These are phyloP conservation scores for Sus cebifrons DNA, from an alignment of 2,797 vertebrate species.

Conservation along the genomic window DNA sequence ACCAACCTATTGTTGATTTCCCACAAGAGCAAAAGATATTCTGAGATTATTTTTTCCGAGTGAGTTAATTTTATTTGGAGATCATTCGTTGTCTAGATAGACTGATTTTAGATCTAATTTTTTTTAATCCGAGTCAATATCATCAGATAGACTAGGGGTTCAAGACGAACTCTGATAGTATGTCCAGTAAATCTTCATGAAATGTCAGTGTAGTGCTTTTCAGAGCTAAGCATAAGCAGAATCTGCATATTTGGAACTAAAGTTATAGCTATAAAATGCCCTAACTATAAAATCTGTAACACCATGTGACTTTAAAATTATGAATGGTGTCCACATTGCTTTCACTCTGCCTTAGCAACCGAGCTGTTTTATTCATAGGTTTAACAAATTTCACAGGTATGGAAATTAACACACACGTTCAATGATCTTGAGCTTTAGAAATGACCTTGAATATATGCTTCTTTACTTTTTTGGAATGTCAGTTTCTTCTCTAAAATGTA, in stretches of 20 bases:
- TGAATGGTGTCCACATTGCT: neutral
- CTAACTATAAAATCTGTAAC: neutral
- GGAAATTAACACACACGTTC: neutral
- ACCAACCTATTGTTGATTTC: slow-evolving; percentile 33
- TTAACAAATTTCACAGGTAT: slow-evolving; percentile 53
- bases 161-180: slow-evolving; percentile 32
- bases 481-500: slow-evolving; percentile 46
- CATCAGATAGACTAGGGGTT: neutral
- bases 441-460: slow-evolving; percentile 54
- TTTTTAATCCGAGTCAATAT: slow-evolving; percentile 35
- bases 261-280: slow-evolving; percentile 36
- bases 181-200: slow-evolving; percentile 37
- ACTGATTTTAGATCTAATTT: slow-evolving; percentile 8
- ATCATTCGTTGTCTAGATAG: neutral
- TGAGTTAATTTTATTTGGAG: slow-evolving; percentile 63
- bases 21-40: neutral
- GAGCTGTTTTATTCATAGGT: slow-evolving; percentile 45
- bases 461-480: slow-evolving; percentile 56
- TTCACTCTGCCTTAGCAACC: slow-evolving; percentile 21
- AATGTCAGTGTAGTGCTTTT: slow-evolving; percentile 55
- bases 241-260: slow-evolving; percentile 37
- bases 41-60: slow-evolving; percentile 8
- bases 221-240: slow-evolving; percentile 56
- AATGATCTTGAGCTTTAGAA: neutral
- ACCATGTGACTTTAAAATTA: slow-evolving; percentile 57